Evolutionary conservation across 2,113 vertebrate genomes (phyloP).

Genomic region (Candoia aspera): DNA sequence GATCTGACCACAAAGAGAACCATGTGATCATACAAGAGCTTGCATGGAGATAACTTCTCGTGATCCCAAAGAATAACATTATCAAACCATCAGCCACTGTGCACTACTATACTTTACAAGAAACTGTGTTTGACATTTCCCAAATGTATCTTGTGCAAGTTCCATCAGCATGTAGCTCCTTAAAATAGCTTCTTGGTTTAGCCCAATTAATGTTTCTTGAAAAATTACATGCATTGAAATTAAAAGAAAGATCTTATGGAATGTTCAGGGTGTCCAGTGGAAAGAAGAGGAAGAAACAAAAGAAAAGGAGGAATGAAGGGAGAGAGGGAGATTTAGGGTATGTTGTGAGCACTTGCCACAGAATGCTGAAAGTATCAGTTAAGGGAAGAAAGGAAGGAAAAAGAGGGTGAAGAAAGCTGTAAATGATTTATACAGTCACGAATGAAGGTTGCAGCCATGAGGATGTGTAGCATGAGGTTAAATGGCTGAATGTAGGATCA

Average conservation of each 20-base stretch:
- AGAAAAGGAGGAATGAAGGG: not conserved
- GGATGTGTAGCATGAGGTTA: not conserved
- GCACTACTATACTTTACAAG: not conserved
- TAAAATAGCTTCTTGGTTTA: not conserved
- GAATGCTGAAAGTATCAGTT: too few species aligned
- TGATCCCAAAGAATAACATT: not conserved
- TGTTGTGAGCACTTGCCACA: not conserved
- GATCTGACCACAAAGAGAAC: conserved; percentile 1
- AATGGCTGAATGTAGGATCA: not conserved
- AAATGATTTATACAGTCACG: not conserved
- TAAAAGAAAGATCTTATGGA: not conserved
- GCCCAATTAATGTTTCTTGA: not conserved
- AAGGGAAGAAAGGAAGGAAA: not conserved
- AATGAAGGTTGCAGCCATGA: not conserved
- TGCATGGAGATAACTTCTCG: not conserved
- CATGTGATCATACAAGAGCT: not conserved
- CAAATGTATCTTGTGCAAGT: not conserved
- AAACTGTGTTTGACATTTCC: not conserved
- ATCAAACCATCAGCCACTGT: not conserved
- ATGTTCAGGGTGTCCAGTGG: not conserved
- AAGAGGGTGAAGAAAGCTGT: not conserved
- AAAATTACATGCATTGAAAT: not conserved
- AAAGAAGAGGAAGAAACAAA: not conserved
- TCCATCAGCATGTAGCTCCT: not conserved
- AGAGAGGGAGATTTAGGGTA: not conserved